phyloP scores from a whole-genome alignment of 2,113 vertebrate genomes.

The Grantiella picta region DNA sequence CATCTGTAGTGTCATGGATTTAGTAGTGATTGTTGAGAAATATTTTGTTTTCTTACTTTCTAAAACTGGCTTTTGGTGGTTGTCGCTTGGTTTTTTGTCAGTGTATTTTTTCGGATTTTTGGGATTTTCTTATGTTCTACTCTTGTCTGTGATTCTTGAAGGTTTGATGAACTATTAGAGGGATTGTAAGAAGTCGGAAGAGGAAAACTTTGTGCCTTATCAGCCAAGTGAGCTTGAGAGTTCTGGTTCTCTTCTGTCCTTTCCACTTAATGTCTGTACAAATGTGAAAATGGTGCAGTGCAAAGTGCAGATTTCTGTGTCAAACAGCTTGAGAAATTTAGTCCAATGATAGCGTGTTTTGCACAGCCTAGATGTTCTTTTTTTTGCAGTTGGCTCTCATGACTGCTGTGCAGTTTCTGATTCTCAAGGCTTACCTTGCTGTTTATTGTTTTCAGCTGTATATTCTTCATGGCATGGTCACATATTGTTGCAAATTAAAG shows the following conservation, averaged over 20 bases:
- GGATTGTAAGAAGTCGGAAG: background rate
- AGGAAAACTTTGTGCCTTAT: background rate
- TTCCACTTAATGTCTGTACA: background rate
- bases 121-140: rapidly evolving
- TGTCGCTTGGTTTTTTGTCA: background rate
- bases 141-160: background rate
- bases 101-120: background rate
- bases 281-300: background rate
- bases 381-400: background rate
- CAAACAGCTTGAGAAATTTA: background rate
- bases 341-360: background rate
- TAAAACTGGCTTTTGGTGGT: background rate
- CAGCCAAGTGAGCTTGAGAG: background rate
- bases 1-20: rapidly evolving
- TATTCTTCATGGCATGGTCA: background rate
- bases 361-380: background rate
- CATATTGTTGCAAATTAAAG: background rate
- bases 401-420: background rate
- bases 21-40: background rate
- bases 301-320: background rate
- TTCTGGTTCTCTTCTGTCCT: background rate
- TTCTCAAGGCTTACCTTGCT: background rate
- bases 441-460: background rate
- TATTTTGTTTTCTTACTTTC: background rate
- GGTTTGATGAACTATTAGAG: background rate